Percentiles rank a stretch among this genome's conserved stretches.
Conservation (phyloP, 1,140 invertebrate species). For the Drosophila nebulosa region DNA sequence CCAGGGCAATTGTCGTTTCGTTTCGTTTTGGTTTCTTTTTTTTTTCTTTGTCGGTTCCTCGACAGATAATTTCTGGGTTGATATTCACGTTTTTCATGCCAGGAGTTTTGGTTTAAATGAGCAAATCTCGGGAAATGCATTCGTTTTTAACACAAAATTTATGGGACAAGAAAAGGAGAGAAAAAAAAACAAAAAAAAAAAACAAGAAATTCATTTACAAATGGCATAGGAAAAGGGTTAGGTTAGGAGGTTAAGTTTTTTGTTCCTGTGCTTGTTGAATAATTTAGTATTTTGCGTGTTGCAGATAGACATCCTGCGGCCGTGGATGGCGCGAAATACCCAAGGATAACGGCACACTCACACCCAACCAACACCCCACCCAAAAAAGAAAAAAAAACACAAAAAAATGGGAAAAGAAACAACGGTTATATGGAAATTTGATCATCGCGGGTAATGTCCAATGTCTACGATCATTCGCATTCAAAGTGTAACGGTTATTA, state of each 20-base stretch:
- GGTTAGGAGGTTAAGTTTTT: conserved; percentile 30
- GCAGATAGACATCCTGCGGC: conserved; percentile 59
- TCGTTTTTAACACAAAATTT: conserved; percentile 77
- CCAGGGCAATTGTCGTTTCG: conserved; percentile 65
- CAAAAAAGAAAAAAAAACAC: neutral
- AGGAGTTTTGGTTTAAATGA: conserved; percentile 72
- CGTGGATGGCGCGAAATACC: conserved; percentile 22
- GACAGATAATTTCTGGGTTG: conserved; percentile 38
- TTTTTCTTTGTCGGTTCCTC: neutral
- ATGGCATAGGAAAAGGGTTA: conserved; percentile 43
- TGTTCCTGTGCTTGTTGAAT: conserved; percentile 14
- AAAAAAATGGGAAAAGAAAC: conserved; percentile 1
- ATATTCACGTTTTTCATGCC: conserved; percentile 46
- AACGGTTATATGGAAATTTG: conserved; percentile 42
- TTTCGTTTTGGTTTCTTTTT: too few species aligned
- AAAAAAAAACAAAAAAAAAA: neutral
- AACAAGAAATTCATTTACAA: too few species aligned
- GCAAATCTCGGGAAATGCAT: conserved; percentile 65
- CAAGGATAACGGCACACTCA: neutral
- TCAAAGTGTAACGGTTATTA: conserved; percentile 34
- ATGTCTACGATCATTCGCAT: neutral
- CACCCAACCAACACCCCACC: too few species aligned
- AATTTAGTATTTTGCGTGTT: conserved; percentile 63
- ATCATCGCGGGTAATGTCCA: conserved; percentile 19
- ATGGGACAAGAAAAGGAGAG: conserved; percentile 19